Base-by-base conservation (phyloP, 2,113 vertebrate species). In the Ochotona princeps region DNA sequence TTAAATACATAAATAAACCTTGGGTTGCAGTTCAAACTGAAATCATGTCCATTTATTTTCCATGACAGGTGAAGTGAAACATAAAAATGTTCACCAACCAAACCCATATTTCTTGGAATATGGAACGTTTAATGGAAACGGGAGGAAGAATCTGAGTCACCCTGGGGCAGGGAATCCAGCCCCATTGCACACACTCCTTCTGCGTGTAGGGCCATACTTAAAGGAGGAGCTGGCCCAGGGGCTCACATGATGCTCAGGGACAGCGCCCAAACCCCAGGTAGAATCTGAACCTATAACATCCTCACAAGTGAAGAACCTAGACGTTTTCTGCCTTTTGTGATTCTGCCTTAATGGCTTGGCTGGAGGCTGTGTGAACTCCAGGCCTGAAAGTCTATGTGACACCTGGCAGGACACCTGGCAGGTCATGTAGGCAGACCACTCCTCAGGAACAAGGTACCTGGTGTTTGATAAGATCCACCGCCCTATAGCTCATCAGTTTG, bases 1-100 rank as follows among this genome's bases (percentile, higher is more conserved):
- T 96, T 69, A 94, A 94, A 93, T 74, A 86, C 26, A 91, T 92
- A 96, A 92, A 93, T 87, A 93, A 93, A 79, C 30, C 63, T 26
- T 47, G 0, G 70, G 32, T 88, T 51, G 44, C 0, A 83, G 83
- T 32, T 92, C 80, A 96, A 32, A 81, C 20, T 78, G 73, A 89
- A 95, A 66, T 28, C 35, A 67, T n/a, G 74, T 87, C 80, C 67
- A 67, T 89, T 94, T 83, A 81, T 93, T 93, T 94, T 92, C 65
- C 8, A 23, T 74, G 35, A 92, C 57, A 57, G 35, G 28, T 79
- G 21, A 94, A 67, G 44, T 81, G n/a, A 93, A 96, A 91, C 87
- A 89, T 72, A 51, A 92, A 95, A 95, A 78, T 79, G 84, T 70
- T 96, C 38, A 49, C 66, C 47, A 73, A 78, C 44, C 49, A 79